A percentile compares a stretch with the other conserved stretches of the same genome.
Conservation (phyloP, 2,797 vertebrate species). For the Brachymystax lenok region DNA sequence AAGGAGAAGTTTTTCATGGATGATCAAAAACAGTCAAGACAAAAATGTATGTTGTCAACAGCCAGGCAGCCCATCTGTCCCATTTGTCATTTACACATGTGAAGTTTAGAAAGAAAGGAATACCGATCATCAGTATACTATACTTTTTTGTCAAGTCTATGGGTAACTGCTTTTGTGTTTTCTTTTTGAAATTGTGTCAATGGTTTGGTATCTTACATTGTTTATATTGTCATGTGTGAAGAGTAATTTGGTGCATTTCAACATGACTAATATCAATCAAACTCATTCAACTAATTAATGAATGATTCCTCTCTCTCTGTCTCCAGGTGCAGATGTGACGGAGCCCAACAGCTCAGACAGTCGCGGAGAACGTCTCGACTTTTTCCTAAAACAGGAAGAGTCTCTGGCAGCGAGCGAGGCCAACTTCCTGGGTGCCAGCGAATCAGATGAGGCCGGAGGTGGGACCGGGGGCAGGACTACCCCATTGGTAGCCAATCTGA, state of each 20-base stretch:
- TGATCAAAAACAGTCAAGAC: too few species aligned
- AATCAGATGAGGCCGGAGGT: conserved; percentile 84
- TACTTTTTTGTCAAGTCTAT: too few species aligned
- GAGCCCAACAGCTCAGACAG: conserved; percentile 89
- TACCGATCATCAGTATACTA: too few species aligned
- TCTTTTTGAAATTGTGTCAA: too few species aligned
- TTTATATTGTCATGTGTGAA: background rate
- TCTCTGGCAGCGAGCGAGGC: conserved; percentile 76
- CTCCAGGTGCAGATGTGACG: conserved; percentile 81
- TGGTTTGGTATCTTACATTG: too few species aligned
- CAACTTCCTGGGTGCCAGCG: conserved; percentile 80
- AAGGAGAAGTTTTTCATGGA: too few species aligned
- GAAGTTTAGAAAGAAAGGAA: too few species aligned
- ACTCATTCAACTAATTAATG: background rate
- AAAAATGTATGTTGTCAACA: too few species aligned
- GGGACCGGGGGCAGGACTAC: conserved; percentile 77
- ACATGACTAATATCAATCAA: background rate
- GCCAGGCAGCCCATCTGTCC: too few species aligned
- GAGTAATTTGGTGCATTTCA: background rate
- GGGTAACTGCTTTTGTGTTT: too few species aligned
- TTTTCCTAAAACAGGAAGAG: conserved; percentile 85
- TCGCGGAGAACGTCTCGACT: conserved; percentile 83
- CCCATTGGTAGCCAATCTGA: conserved; percentile 89
- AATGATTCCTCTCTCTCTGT: background rate
- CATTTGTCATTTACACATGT: too few species aligned